Evolutionary conservation across 2,113 vertebrate species (phyloP).

Genomic region (Brachyhypopomus gauderio): DNA sequence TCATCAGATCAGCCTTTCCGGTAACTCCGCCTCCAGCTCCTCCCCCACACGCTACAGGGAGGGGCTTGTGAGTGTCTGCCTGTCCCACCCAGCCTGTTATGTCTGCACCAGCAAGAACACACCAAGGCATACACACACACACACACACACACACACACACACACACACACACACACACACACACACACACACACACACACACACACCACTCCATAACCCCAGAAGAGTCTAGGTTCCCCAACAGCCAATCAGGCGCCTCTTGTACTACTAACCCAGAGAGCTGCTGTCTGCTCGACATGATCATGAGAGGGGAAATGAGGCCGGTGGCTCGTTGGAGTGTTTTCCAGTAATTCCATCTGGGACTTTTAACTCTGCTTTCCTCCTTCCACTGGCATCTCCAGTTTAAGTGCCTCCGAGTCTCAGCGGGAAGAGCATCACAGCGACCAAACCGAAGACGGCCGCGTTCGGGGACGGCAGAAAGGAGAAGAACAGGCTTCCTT

Average conservation of each 20-base stretch:
- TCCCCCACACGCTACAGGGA: no score
- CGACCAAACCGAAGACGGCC: neutral
- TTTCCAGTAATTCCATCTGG: slow-evolving; percentile 39
- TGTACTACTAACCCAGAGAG: neutral
- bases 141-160: no score
- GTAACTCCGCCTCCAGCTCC: no score
- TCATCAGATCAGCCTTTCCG: no score
- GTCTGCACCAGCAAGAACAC: no score
- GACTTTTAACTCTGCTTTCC: slow-evolving; percentile 24
- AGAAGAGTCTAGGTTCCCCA: neutral
- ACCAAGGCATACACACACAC: no score
- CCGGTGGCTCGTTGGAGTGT: slow-evolving; percentile 38
- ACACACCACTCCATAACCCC: no score
- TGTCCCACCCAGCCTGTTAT: neutral
- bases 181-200: no score
- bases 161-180: no score
- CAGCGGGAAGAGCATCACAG: neutral
- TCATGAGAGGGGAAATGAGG: slow-evolving; percentile 32
- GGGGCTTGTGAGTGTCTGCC: no score
- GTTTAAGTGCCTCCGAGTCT: slow-evolving; percentile 1
- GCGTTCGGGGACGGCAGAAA: neutral
- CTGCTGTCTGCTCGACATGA: slow-evolving; percentile 15
- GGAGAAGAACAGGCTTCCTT: neutral
- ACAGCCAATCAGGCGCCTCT: slow-evolving; percentile 12
- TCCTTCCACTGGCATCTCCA: neutral